Conservation (phyloP, 2,113 vertebrate genomes). For the Pseudorasbora parva region DNA sequence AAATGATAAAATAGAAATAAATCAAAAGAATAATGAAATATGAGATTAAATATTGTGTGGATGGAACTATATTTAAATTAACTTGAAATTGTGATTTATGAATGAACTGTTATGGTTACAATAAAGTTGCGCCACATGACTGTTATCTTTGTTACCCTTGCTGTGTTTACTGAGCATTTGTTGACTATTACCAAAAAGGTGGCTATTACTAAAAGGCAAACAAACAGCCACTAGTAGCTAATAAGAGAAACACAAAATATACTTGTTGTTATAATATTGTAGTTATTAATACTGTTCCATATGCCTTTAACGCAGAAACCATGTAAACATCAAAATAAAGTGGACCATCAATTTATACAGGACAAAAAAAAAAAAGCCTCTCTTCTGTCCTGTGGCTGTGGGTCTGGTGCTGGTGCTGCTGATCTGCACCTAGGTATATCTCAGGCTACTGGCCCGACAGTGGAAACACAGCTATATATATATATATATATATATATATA, state of each 20-base stretch:
- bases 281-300: not conserved
- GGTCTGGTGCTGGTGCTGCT: too few species aligned
- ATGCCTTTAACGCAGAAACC: not conserved
- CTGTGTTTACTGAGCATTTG: not conserved
- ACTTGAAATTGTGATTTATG: not conserved
- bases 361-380: not conserved
- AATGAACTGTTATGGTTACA: not conserved
- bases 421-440: too few species aligned
- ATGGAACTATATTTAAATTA: not conserved
- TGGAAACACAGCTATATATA: too few species aligned
- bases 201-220: not conserved
- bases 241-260: not conserved
- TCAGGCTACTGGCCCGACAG: too few species aligned
- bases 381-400: too few species aligned
- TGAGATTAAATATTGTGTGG: not conserved
- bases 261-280: not conserved
- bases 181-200: not conserved
- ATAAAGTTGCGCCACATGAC: not conserved
- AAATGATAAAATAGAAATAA: not conserved
- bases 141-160: not conserved
- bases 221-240: not conserved
- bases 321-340: not conserved
- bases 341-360: not conserved
- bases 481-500: too few species aligned
- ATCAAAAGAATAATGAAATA: not conserved